Evolutionary conservation across 2,113 vertebrate genomes (phyloP).

Genomic region (Anoplopoma fimbria): DNA sequence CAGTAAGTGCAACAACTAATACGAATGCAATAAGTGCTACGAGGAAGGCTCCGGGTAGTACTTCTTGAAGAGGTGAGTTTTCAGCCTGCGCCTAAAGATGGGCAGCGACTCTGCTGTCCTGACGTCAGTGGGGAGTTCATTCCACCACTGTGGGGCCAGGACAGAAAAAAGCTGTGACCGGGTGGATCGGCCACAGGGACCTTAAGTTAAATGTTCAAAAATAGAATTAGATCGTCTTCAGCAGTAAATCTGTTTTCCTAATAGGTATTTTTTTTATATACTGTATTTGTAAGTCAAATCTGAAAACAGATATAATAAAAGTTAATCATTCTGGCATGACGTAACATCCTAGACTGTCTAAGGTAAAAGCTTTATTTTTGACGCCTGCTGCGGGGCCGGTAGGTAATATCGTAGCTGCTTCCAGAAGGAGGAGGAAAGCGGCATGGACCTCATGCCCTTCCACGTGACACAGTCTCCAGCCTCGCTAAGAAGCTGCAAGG

Average conservation of each 20-base stretch:
- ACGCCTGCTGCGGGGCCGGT: constrained; percentile 77
- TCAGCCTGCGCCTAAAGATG: too few species aligned
- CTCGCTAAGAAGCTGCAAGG: constrained; percentile 84
- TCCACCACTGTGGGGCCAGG: too few species aligned
- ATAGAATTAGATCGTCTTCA: neutral
- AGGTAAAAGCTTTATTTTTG: neutral
- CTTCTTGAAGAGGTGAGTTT: too few species aligned
- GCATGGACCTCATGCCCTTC: constrained; percentile 81
- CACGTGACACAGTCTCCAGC: constrained; percentile 86
- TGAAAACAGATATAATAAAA: neutral
- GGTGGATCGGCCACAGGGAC: too few species aligned
- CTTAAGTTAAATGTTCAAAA: neutral
- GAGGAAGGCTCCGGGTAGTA: too few species aligned
- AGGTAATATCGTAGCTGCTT: constrained; percentile 90
- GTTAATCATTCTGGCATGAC: neutral
- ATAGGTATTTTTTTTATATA: neutral
- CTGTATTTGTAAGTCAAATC: neutral
- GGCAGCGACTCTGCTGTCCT: too few species aligned
- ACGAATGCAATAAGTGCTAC: too few species aligned
- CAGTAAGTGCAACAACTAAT: too few species aligned
- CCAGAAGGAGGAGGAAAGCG: constrained; percentile 88
- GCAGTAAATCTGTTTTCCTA: neutral
- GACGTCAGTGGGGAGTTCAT: too few species aligned
- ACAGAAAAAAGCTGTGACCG: too few species aligned
- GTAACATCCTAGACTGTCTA: neutral